Evolutionary conservation across 1,140 invertebrate genomes (phyloP), one percentile per base, ranked within the genome.

Genomic region (Pectinophora gossypiella): DNA sequence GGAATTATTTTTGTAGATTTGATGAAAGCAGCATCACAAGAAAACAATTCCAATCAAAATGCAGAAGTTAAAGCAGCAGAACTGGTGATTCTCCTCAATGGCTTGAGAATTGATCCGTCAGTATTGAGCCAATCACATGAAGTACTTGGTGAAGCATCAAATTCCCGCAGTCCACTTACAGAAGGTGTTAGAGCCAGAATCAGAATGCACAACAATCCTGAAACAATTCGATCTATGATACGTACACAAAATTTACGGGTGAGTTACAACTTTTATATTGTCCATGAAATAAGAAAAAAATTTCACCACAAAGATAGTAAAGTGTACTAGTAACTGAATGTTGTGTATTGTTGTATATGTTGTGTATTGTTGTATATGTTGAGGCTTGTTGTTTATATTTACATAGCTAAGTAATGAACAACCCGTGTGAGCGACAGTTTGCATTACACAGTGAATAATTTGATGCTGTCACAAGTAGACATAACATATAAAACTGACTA

Each of bases 131-230:
- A 83, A 49, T 68, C 74, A 20, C 76, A 75, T 55, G 81, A 86
- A 65, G 36, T 73, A 19, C 54, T 75, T 15, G 76, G 72, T 18
- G 84, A 83, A 60, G 54, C 66, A 19, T 47, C 58, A 12, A 76
- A 63, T 59, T 68, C 70, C 5, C 57, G 91, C 22, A 92, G 89
- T 68, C 89, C 93, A 63, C 86, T 94, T 15, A 93, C 91, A 78
- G 91, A 91, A 5, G 94, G 94, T 6, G 89, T 95, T 27, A 81
- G 93, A 19, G 93, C 91, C 6, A 89, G 93, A 21, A 89, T 92
- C 61, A 87, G 93, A 66, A 66, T 90, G 46, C 89, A 91, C 23
- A 91, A 89, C 36, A 78, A 72, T 67, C 32, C 64, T 19, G 82
- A 85, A 49, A 59, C 68, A 21, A 49, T 76, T 15, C 59, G 84